A percentile compares a stretch with the other conserved stretches of the same genome.
phyloP scores from a whole-genome alignment of 2,113 vertebrate species.

The Ophthalmolycus amberensis region DNA sequence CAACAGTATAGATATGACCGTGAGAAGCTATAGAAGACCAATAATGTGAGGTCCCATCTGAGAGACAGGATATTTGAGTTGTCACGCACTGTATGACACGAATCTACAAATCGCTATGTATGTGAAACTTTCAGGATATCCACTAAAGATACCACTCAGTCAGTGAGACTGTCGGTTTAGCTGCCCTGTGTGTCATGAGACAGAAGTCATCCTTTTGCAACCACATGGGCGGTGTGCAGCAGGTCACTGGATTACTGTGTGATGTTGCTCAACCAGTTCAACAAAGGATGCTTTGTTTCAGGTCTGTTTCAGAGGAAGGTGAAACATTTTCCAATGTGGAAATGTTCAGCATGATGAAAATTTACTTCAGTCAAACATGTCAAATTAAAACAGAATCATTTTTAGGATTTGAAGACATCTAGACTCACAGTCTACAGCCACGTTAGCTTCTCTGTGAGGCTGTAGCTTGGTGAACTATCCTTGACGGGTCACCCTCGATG shows the following conservation, averaged over 20 bases:
- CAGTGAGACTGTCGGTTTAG: not conserved
- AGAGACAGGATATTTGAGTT: constrained; percentile 4
- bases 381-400: not conserved
- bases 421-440: not conserved
- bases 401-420: not conserved
- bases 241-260: constrained; percentile 26
- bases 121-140: constrained; percentile 3
- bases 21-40: not conserved
- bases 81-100: not conserved
- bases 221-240: constrained; percentile 6
- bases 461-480: not conserved
- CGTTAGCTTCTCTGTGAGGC: not conserved
- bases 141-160: not conserved
- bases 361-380: constrained; percentile 3
- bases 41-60: not conserved
- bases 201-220: not conserved
- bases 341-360: constrained; percentile 9
- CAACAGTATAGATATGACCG: constrained; percentile 4
- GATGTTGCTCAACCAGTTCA: constrained; percentile 25
- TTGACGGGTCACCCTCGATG: too few species aligned
- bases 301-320: constrained; percentile 18
- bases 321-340: constrained; percentile 12
- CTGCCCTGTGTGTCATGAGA: constrained; percentile 23
- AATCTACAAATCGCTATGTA: not conserved
- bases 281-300: constrained; percentile 47